Conservation (phyloP, 2,888 invertebrate species). For the Lordiphosa andalusiaca region DNA sequence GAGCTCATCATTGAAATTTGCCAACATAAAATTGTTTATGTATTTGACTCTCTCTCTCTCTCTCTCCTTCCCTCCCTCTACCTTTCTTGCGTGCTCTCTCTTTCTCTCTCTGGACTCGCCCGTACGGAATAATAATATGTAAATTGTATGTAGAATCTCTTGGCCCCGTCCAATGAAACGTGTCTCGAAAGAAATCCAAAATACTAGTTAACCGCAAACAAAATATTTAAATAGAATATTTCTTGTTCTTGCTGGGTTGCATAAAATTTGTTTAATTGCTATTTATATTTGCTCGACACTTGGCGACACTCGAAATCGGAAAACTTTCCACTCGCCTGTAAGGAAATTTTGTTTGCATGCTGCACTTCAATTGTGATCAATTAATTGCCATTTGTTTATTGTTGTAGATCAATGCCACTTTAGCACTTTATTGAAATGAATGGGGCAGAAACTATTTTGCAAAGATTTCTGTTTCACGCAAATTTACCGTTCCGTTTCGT, state of each 20-base stretch:
- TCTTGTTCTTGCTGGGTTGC: conserved; percentile 41
- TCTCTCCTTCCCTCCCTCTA: no score
- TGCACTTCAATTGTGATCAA: conserved; percentile 67
- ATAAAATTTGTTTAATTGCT: conserved; percentile 70
- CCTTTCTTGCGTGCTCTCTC: no score
- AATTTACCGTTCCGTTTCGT: conserved; percentile 38
- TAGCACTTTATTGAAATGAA: conserved; percentile 42
- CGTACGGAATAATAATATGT: no score
- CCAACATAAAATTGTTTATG: no score
- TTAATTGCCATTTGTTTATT: conserved; percentile 51
- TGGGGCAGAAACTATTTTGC: conserved; percentile 40
- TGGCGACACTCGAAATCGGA: conserved; percentile 48
- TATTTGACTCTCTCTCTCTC: no score
- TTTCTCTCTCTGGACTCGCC: no score
- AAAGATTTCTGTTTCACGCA: conserved; percentile 8
- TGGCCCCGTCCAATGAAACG: no score
- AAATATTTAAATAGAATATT: conserved; percentile 11
- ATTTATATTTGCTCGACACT: conserved; percentile 58
- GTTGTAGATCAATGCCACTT: conserved; percentile 24
- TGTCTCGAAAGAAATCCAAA: no score
- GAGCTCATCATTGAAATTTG: no score
- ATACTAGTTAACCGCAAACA: no score
- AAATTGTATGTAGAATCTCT: no score
- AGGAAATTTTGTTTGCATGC: conserved; percentile 24
- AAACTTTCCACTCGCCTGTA: conserved; percentile 67